Evolutionary conservation across 2,113 vertebrate genomes (phyloP).

Genomic region (Scalopus aquaticus): DNA sequence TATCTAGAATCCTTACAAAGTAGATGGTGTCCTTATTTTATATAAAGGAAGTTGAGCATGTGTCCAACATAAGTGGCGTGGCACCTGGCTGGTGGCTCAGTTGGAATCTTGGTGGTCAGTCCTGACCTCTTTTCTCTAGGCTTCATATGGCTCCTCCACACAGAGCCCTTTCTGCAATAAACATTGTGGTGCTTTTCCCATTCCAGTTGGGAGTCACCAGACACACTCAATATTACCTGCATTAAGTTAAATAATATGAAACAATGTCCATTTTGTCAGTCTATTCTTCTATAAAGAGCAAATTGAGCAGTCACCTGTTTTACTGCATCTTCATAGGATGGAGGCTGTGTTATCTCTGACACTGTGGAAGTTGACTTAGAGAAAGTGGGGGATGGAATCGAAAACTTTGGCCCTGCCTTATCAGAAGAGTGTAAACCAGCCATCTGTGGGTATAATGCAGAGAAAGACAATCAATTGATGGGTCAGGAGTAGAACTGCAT

Average conservation of each 20-base stretch:
- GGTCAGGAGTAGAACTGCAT: background rate
- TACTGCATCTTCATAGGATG: conserved; percentile 96
- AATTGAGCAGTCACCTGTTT: conserved; percentile 90
- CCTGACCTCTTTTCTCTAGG: background rate
- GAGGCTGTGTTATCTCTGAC: conserved; percentile 93
- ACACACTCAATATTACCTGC: background rate
- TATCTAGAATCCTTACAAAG: background rate
- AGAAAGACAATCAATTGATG: conserved; percentile 67
- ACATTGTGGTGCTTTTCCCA: too few species aligned
- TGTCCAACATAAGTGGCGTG: background rate
- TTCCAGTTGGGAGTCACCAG: background rate
- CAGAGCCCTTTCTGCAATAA: background rate
- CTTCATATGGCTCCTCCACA: background rate
- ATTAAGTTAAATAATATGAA: background rate
- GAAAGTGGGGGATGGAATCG: conserved; percentile 90
- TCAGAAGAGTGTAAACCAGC: conserved; percentile 87
- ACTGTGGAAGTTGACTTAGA: conserved; percentile 90
- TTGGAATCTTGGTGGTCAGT: background rate
- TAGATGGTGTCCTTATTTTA: background rate
- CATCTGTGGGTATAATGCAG: conserved; percentile 90
- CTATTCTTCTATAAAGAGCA: conserved; percentile 43
- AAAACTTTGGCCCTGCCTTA: conserved; percentile 91
- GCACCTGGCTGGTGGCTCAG: background rate
- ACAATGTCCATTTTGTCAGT: background rate
- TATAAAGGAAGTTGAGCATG: background rate